A percentile compares a stretch with the other conserved stretches of the same genome.
phyloP scores from a whole-genome alignment of 2,113 vertebrate species.

The Condylura cristata region DNA sequence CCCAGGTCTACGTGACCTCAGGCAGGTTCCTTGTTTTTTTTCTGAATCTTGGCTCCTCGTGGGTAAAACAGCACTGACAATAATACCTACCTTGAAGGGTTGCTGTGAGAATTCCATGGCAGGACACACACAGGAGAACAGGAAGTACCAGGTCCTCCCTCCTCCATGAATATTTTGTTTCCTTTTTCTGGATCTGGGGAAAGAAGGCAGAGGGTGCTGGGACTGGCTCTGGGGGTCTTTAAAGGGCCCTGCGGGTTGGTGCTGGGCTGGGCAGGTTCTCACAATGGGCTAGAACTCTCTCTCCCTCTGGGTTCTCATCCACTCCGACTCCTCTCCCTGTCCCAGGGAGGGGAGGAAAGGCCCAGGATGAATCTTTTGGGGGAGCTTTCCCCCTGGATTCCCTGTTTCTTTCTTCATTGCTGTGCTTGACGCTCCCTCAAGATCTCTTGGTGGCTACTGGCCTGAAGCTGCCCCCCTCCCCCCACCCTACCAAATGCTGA shows the following conservation, averaged over 20 bases:
- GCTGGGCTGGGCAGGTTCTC: slow-evolving; percentile 40
- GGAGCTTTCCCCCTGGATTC: not conserved
- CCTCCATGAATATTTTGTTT: not conserved
- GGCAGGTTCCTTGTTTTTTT: not conserved
- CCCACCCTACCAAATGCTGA: not conserved
- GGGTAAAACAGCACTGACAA: not conserved
- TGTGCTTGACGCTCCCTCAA: not conserved
- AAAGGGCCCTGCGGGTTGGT: slow-evolving; percentile 36
- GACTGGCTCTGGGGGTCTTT: not conserved
- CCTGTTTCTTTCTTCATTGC: slow-evolving; percentile 17
- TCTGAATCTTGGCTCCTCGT: not conserved
- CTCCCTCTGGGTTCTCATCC: slow-evolving; percentile 60
- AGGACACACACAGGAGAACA: not conserved
- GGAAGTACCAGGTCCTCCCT: not conserved
- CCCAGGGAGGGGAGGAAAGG: slow-evolving; percentile 69
- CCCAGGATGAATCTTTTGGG: not conserved
- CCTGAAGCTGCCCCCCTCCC: not conserved
- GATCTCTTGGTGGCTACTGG: not conserved
- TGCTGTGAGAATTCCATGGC: not conserved
- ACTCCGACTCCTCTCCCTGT: slow-evolving; percentile 72
- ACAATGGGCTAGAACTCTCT: slow-evolving; percentile 77
- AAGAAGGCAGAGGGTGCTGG: not conserved
- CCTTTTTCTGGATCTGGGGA: not conserved
- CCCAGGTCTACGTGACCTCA: not conserved
- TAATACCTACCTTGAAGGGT: not conserved